Evolutionary conservation across 2,113 vertebrate species (phyloP), one percentile per base, ranked within the genome.

Genomic region (Pristiophorus japonicus): DNA sequence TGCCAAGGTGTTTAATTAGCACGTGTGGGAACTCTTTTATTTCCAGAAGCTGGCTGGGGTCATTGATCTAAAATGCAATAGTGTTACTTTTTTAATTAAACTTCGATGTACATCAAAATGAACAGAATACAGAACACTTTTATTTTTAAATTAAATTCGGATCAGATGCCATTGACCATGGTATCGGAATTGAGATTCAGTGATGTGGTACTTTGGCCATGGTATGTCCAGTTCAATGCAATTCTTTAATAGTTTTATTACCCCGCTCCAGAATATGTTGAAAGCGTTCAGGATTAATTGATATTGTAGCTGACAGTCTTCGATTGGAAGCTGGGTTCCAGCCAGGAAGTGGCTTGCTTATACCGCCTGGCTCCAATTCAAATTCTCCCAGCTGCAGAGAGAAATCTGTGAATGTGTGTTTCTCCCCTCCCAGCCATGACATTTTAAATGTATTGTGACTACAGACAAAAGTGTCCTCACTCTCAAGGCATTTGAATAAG

Each of bases 1-100:
- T 88, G 85, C 85, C 85, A 88, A 88, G 47, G 85, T 55, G 27
- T n/a, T 51, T 55, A 88, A 88, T 88, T 88, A 88, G 85, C 47
- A 55, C 51, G 7, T 88, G 85, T 55, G 47, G 85, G 45, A 88
- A 88, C 85, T 55, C 22, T 20, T 75, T 75, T 85, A 85, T 85
- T 85, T 20, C 24, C 24, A 11, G 22, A 55, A 27, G 85, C 6
- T 88, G 30, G 1, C 12, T 88, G 45, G 85, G 42, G 47, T 51
- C 24, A 11, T 30, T 88, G 85, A 88, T 88, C 27, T 10, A 55
- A 88, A 88, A 88, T 85, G 81, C 81, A 47, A 85, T 12, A 6
- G 38, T 12, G 3, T 85, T 85, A 47, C 81, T 85, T 4, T 55
- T 88, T 30, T 30, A 34, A 88, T 88, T 88, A 8, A 88, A 55